Base-by-base conservation (phyloP, 2,888 invertebrate genomes). In the Agonopterix subpropinquella region DNA sequence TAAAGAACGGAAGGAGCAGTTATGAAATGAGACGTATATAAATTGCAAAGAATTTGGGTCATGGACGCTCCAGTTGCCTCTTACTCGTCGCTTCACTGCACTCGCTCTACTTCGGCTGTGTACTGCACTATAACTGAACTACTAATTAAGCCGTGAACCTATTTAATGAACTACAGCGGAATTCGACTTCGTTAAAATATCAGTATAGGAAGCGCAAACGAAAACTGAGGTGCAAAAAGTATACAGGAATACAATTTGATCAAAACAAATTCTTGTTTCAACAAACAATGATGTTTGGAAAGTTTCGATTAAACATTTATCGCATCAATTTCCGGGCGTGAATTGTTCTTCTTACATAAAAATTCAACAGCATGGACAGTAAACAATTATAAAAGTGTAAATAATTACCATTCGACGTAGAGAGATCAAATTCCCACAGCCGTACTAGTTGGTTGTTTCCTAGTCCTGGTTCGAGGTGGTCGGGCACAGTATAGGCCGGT, bases 381-480 rank as follows among this genome's bases (percentile, higher is more conserved):
- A 45, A 37, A 37, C 8, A 36, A 35, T n/a, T 39, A 11, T n/a
- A 18, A 2, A 45, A 37, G 4, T 45, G 10, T 36, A 15, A 7
- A 43, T 49, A 62, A 52, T 68, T 70, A 82, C 84, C 81, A 78
- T 77, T 78, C 46, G 82, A 77, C 42, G 87, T 85, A 53, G 89
- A 92, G 53, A 94, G 82, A 58, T 93, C 93, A 53, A 94, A 86
- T 54, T 94, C 94, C 65, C 95, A 91, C 48, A 96, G 89, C 47
- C 95, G 90, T 35, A 94, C 93, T 39, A 95, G 89, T 74, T 96
- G 95, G 54, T 92, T 92, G 67, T 94, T 94, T 70, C 96, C 95
- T 50, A 98, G 86, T 8, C 98, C 98, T 1, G 98, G 96, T 80
- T 97, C 94, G 48, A 96, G 88, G 71, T 95, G 90, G 57, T 94